Evolutionary conservation across 2,888 invertebrate genomes (phyloP).

Genomic region (Pachymerium ferrugineum): DNA sequence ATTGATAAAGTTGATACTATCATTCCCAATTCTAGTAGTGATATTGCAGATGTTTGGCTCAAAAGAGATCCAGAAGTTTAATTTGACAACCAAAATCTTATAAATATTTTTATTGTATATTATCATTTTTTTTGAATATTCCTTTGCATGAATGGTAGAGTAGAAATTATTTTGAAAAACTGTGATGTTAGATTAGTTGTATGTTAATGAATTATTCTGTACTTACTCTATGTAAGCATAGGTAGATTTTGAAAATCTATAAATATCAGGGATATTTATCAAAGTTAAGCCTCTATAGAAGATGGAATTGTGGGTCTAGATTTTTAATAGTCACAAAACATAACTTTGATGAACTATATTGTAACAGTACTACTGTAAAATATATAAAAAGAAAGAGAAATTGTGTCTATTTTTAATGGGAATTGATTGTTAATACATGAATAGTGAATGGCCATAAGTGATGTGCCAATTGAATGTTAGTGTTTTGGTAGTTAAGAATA

Average conservation of each 20-base stretch:
- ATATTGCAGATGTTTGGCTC: conserved; percentile 34
- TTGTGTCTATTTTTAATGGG: too few species aligned
- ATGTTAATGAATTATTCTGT: neutral
- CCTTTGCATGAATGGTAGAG: neutral
- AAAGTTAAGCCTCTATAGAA: too few species aligned
- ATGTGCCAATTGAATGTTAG: too few species aligned
- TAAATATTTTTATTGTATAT: neutral
- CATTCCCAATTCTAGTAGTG: conserved; percentile 16
- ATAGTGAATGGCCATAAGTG: too few species aligned
- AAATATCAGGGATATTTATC: neutral
- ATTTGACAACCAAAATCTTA: neutral
- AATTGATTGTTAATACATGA: too few species aligned
- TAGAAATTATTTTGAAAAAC: neutral
- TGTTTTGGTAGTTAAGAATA: too few species aligned
- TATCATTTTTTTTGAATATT: neutral
- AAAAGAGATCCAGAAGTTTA: conserved; percentile 23
- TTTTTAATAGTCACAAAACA: too few species aligned
- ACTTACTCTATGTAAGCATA: conserved; percentile 1
- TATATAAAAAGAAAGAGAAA: too few species aligned
- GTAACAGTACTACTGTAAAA: too few species aligned
- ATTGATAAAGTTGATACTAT: neutral
- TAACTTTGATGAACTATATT: too few species aligned
- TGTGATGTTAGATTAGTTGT: neutral
- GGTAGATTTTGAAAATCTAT: conserved; percentile 3
- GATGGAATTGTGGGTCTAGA: too few species aligned